phyloP scores from a whole-genome alignment of 2,888 invertebrate genomes.

The Callosobruchus maculatus region DNA sequence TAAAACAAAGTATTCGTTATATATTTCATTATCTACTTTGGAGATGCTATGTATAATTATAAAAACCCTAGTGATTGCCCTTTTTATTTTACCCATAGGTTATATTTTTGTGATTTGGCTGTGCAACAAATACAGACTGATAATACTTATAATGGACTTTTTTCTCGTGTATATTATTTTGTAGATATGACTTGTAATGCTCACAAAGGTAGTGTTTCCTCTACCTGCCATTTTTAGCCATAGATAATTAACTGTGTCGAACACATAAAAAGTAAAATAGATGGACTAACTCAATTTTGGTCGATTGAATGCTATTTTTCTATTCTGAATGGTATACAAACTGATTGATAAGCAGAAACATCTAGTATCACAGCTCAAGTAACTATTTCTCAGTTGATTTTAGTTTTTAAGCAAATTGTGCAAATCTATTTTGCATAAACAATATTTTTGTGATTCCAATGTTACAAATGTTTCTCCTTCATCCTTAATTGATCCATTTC shows the following conservation, averaged over 20 bases:
- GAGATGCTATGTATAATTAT: background rate
- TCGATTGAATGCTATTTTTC: slow-evolving; percentile 7
- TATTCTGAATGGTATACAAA: too few relatives aligned
- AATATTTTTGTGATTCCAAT: too few relatives aligned
- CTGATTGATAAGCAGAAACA: too few relatives aligned
- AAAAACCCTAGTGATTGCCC: background rate
- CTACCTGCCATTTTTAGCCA: slow-evolving; percentile 42
- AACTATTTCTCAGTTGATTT: too few relatives aligned
- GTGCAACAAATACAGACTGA: slow-evolving; percentile 32
- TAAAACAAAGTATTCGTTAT: too few relatives aligned
- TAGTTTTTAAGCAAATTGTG: too few relatives aligned
- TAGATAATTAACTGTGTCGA: slow-evolving; percentile 22
- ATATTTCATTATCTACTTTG: background rate
- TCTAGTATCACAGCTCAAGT: too few relatives aligned
- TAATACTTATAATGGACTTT: slow-evolving; percentile 13
- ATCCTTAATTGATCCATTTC: too few relatives aligned
- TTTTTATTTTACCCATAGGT: background rate
- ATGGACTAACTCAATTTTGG: slow-evolving; percentile 4
- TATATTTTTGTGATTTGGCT: slow-evolving; percentile 24
- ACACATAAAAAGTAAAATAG: background rate
- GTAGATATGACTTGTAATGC: slow-evolving; percentile 28
- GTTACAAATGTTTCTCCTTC: too few relatives aligned
- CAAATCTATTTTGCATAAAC: too few relatives aligned
- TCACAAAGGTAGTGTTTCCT: slow-evolving; percentile 36
- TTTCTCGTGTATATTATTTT: slow-evolving; percentile 19